Conservation (phyloP, 1,140 invertebrate species). For the Magallana angulata region DNA sequence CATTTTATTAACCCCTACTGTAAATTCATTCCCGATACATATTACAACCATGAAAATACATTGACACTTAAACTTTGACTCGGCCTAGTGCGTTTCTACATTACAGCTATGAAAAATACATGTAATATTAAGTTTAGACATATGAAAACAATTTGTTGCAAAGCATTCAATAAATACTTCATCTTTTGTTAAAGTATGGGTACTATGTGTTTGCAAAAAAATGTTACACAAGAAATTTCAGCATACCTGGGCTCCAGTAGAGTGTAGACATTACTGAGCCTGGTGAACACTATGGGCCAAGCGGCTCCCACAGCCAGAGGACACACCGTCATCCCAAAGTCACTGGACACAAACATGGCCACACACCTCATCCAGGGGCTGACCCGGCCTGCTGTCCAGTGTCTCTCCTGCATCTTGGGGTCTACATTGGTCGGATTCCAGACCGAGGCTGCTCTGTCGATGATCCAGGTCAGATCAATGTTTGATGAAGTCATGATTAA, state of each 20-base stretch:
- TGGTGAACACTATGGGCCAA: slow-evolving; percentile 96
- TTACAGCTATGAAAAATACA: too few relatives aligned
- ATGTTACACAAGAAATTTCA: too few relatives aligned
- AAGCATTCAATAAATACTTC: too few relatives aligned
- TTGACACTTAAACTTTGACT: too few relatives aligned
- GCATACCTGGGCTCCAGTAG: slow-evolving; percentile 93
- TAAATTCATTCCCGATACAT: too few relatives aligned
- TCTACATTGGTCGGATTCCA: slow-evolving; percentile 84
- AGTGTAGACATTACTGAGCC: slow-evolving; percentile 93
- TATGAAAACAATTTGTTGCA: too few relatives aligned
- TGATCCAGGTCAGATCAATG: slow-evolving; percentile 96
- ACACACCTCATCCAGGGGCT: slow-evolving; percentile 91
- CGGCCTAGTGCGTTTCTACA: too few relatives aligned
- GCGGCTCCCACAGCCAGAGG: slow-evolving; percentile 91
- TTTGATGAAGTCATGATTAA: slow-evolving; percentile 81
- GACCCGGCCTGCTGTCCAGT: slow-evolving; percentile 70
- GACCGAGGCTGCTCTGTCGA: slow-evolving; percentile 92
- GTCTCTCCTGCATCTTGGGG: slow-evolving; percentile 63
- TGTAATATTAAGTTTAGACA: too few relatives aligned
- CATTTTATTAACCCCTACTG: too few relatives aligned
- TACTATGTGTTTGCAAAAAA: too few relatives aligned
- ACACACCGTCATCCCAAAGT: slow-evolving; percentile 85
- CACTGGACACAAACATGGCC: slow-evolving; percentile 88
- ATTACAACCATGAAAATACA: too few relatives aligned
- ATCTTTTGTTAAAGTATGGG: too few relatives aligned